Evolutionary conservation across 2,888 invertebrate species (phyloP).

Genomic region (Oxytorus armatus): DNA sequence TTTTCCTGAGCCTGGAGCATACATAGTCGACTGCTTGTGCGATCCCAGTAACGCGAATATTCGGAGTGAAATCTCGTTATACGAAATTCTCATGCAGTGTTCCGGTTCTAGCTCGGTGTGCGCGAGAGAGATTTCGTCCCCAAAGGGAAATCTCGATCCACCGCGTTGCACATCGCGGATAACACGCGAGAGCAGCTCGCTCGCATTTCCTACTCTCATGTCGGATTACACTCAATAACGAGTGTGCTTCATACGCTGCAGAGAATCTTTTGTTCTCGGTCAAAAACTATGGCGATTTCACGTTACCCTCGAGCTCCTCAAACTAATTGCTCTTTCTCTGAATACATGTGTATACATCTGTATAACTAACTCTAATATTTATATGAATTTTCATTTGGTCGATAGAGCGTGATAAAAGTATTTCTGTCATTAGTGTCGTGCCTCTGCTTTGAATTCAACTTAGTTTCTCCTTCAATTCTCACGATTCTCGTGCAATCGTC

Average conservation of each 20-base stretch:
- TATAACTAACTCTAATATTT: too few relatives aligned
- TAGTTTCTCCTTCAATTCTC: slow-evolving; percentile 22
- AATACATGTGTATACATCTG: not conserved
- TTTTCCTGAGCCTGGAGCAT: not conserved
- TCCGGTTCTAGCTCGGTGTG: not conserved
- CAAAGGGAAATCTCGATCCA: slow-evolving; percentile 25
- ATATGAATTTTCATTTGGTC: not conserved
- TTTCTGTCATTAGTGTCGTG: slow-evolving; percentile 7
- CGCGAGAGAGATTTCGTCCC: slow-evolving; percentile 14
- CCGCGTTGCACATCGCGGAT: not conserved
- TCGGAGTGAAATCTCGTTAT: slow-evolving; percentile 48
- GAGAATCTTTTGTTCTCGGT: slow-evolving; percentile 22
- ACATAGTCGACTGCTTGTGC: too few relatives aligned
- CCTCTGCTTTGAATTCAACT: slow-evolving; percentile 9
- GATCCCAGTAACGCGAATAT: slow-evolving; percentile 13
- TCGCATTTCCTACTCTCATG: slow-evolving; percentile 25
- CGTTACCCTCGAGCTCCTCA: not conserved
- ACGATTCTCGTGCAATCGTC: slow-evolving; percentile 23
- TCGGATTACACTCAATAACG: slow-evolving; percentile 56
- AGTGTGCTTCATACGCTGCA: slow-evolving; percentile 6
- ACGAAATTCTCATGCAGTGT: slow-evolving; percentile 30
- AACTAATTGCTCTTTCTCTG: slow-evolving; percentile 21
- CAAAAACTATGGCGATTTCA: slow-evolving; percentile 17
- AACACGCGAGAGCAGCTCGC: not conserved
- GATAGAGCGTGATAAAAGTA: slow-evolving; percentile 3